phyloP scores from a whole-genome alignment of 2,888 invertebrate species.

The Spodoptera exigua region DNA sequence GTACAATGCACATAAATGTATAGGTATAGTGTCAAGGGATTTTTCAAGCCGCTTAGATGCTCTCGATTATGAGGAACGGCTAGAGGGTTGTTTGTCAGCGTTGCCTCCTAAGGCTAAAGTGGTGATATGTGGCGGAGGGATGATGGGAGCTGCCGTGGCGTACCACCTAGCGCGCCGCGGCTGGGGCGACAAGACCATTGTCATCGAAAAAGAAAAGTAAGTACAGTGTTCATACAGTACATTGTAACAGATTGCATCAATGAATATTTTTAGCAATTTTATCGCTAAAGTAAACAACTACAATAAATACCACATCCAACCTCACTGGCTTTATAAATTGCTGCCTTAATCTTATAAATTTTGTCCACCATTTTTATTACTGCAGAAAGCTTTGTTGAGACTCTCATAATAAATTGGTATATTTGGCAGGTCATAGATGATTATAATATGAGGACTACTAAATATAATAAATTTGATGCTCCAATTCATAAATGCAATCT shows the following conservation, averaged over 20 bases:
- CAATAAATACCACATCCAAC: too few species aligned
- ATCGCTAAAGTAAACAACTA: not conserved
- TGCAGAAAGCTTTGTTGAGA: too few species aligned
- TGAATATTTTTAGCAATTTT: not conserved
- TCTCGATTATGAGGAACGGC: slow-evolving; percentile 74
- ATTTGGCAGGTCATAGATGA: too few species aligned
- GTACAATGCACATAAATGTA: slow-evolving; percentile 47
- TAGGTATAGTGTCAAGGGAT: slow-evolving; percentile 51
- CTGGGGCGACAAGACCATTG: slow-evolving; percentile 94
- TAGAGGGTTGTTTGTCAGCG: slow-evolving; percentile 74
- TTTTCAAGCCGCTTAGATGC: slow-evolving; percentile 71
- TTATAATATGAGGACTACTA: too few species aligned
- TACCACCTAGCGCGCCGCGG: slow-evolving; percentile 96
- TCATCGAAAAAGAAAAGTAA: slow-evolving; percentile 96
- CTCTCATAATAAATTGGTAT: too few species aligned
- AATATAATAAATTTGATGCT: too few species aligned
- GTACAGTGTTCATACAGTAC: slow-evolving; percentile 38
- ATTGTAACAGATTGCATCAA: not conserved
- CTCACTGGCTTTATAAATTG: too few species aligned
- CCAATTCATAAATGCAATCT: too few species aligned
- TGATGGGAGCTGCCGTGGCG: slow-evolving; percentile 97
- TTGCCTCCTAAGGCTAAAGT: slow-evolving; percentile 90
- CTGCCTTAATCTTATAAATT: too few species aligned
- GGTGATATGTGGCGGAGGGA: slow-evolving; percentile 97
- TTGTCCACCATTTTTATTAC: too few species aligned